Evolutionary conservation across 37 sponge, comb jelly and placozoan genomes (phyloP), one percentile per base, ranked within the genome.

Genomic region (Oopsacas minuta): DNA sequence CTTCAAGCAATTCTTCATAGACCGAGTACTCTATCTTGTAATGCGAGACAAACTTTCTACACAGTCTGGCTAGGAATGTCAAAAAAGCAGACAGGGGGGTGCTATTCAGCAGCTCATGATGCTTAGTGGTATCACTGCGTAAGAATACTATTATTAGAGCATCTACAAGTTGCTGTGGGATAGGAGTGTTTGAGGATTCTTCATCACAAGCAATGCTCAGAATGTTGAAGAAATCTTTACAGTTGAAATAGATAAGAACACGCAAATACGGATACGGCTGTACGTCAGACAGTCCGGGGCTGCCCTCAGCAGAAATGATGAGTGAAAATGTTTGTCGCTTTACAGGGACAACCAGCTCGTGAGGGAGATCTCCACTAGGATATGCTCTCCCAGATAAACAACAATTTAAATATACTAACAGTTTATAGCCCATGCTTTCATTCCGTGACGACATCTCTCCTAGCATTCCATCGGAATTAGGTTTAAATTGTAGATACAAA

Each of bases 201-300:
- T 61, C 75, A 61, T 61, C 30, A 61, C 22, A 61, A 61, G 30
- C 75, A 20, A 61, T 61, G 30, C 28, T 61, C 30, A 61, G 28
- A 61, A 61, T 61, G 75, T 61, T 61, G 28, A 61, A 61, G 30
- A 61, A 61, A 61, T 61, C 75, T 61, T 61, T 3, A 61, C 30
- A 61, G 75, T 61, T 61, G 28, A 61, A 61, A 10, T 25, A n/a
- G 1, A 61, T 10, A 61, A 61, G 30, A 20, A 61, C 30, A 32
- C 75, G 20, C 30, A 61, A 61, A 61, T 61, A 61, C 22, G 75
- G 75, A 61, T 61, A 61, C 22, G 75, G 75, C 20, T 61, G 20
- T 61, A n/a, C 75, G 5, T 10, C 30, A 20, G 22, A 3, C 7
- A 61, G 20, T 12, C 20, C 7, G 22, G 3, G 28, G 5, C 32